These are phyloP conservation scores for Cyanoramphus novaezelandiae DNA, from an alignment of 2,113 vertebrate species.

Conservation along the genomic window DNA sequence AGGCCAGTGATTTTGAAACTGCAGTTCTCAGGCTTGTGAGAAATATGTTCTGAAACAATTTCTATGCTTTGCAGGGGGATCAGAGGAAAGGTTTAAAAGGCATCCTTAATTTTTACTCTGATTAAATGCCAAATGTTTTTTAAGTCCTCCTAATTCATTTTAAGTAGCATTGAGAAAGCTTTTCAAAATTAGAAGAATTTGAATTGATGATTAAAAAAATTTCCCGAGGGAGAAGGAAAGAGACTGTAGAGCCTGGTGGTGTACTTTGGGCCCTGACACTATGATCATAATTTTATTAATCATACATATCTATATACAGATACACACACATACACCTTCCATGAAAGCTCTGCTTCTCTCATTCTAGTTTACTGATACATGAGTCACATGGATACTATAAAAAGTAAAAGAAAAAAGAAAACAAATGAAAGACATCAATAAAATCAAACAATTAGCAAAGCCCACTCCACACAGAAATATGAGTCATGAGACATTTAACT, in stretches of 20 bases:
- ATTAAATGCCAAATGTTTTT: not conserved
- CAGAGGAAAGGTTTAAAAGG: not conserved
- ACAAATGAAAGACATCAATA: not conserved
- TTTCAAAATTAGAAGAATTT: not conserved
- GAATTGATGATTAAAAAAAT: not conserved
- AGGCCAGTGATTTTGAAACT: not conserved
- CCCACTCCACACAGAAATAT: not conserved
- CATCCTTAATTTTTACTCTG: not conserved
- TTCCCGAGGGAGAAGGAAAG: accelerated
- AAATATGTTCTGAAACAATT: not conserved
- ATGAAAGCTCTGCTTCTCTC: not conserved
- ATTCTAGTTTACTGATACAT: not conserved
- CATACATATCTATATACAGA: not conserved
- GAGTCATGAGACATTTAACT: not conserved
- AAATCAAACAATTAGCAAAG: not conserved
- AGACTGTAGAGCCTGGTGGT: not conserved
- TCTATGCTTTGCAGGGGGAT: not conserved
- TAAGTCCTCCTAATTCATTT: not conserved
- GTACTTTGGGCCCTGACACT: not conserved
- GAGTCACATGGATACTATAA: not conserved
- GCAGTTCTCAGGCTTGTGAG: not conserved
- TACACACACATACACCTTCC: not conserved
- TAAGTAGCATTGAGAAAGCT: not conserved
- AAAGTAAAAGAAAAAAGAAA: not conserved
- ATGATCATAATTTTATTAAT: not conserved